Evolutionary conservation across 2,113 vertebrate genomes (phyloP).

Genomic region (Argyrosomus japonicus): DNA sequence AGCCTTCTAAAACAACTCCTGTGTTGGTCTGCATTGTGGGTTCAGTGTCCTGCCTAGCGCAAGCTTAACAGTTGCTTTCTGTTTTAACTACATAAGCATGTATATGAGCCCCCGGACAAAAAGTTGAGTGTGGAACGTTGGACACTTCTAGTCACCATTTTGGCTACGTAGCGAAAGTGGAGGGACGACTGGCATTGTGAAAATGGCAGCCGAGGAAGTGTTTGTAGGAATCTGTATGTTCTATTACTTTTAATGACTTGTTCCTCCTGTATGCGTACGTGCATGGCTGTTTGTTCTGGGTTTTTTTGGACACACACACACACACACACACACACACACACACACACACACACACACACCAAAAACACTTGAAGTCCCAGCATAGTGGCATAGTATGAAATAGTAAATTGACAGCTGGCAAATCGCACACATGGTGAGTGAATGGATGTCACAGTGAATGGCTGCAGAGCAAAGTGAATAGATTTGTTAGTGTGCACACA

Average conservation of each 20-base stretch:
- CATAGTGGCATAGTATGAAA: conserved; percentile 23
- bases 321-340: too few species aligned
- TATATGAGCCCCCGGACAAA: too few species aligned
- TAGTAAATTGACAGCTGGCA: conserved; percentile 50
- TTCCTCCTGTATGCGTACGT: background rate
- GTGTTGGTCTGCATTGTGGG: too few species aligned
- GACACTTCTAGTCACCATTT: too few species aligned
- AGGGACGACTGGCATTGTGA: too few species aligned
- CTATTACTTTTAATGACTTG: background rate
- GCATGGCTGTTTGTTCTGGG: background rate
- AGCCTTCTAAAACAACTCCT: too few species aligned
- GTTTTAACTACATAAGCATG: too few species aligned
- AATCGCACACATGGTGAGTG: conserved; percentile 25
- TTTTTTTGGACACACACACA: background rate
- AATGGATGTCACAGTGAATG: conserved; percentile 30
- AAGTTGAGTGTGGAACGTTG: background rate
- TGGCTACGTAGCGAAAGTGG: too few species aligned
- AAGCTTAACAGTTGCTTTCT: too few species aligned
- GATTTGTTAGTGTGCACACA: conserved; percentile 35
- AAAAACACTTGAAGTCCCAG: background rate
- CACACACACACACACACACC: background rate
- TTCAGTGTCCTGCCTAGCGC: too few species aligned
- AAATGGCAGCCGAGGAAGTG: too few species aligned
- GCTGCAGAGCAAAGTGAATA: conserved; percentile 30
- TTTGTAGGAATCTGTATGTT: background rate